Evolutionary conservation across 1,140 invertebrate genomes (phyloP), one percentile per base, ranked within the genome.

Genomic region (Eciton burchellii): DNA sequence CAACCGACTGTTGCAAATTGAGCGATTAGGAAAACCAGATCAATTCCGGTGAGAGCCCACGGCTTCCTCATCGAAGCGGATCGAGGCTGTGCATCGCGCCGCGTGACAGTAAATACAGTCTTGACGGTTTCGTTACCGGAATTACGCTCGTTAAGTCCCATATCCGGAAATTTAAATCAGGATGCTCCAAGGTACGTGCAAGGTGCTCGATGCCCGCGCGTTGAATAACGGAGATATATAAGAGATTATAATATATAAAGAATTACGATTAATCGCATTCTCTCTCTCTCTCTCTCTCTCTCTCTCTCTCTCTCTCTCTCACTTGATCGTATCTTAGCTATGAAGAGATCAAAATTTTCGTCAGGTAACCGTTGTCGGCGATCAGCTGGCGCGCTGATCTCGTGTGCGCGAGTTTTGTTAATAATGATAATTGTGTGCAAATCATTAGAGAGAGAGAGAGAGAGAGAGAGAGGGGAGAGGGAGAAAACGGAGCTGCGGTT

Each of bases 341-440:
- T 3, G 60, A 19, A 77, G 21, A 35, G 19, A n/a, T n/a, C 29
- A 68, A 56, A 68, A 56, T 41, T 54, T 54, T 68, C 66, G 68
- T 77, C 29, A 68, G 68, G 66, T 62, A 54, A 56, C 29, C 47
- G n/a, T 26, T 59, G 49, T 68, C 29, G 29, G 68, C 54, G 52
- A 16, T 43, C 47, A n/a, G 49, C 29, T 12, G 24, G 14, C 6
- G 14, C 62, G 24, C 16, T n/a, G 35, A 72, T 57, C 29, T 72
- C 29, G 43, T 68, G 45, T 26, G 45, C 21, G 56, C 24, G 16
- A 26, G 43, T 56, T 77, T 68, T 77, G 68, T 77, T 77, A 77
- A 76, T 76, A 76, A 76, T 65, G 59, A 76, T 76, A 76, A 76
- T 68, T 68, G 19, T 14, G 72, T 77, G 66, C 35, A 19, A 35